Evolutionary conservation across 2,797 vertebrate genomes (phyloP).

Genomic region (Liasis olivaceus): DNA sequence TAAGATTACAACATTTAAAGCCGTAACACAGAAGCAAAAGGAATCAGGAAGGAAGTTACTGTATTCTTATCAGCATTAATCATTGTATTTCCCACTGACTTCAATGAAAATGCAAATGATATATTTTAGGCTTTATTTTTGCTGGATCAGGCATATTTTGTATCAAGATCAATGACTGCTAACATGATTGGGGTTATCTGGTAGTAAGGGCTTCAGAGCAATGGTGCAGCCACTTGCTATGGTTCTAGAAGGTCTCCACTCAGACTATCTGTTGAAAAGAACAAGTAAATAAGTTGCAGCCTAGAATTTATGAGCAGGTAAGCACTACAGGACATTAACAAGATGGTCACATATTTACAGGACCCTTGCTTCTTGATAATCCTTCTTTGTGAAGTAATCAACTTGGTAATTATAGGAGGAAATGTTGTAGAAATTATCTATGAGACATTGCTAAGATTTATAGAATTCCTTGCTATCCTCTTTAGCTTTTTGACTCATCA

Average conservation of each 20-base stretch:
- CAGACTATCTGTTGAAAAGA: neutral
- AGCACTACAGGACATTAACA: neutral
- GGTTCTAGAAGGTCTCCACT: neutral
- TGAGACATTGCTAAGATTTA: constrained; percentile 17
- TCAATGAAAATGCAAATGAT: neutral
- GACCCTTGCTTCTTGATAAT: neutral
- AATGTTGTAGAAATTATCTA: constrained; percentile 7
- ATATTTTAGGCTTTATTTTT: neutral
- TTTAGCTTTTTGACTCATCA: constrained; percentile 4
- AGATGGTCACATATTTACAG: neutral
- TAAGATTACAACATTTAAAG: no score
- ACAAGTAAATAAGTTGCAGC: neutral
- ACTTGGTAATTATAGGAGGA: neutral
- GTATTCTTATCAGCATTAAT: no score
- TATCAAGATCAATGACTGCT: no score
- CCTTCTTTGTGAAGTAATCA: neutral
- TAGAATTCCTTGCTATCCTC: neutral
- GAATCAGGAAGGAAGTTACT: no score
- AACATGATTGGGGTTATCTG: neutral
- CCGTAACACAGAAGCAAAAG: no score
- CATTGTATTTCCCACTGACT: neutral
- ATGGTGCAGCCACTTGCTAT: neutral
- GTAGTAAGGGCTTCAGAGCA: neutral
- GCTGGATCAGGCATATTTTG: neutral
- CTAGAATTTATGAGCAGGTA: neutral